phyloP scores from a whole-genome alignment of 2,888 invertebrate genomes.

The Pimpla rufipes region DNA sequence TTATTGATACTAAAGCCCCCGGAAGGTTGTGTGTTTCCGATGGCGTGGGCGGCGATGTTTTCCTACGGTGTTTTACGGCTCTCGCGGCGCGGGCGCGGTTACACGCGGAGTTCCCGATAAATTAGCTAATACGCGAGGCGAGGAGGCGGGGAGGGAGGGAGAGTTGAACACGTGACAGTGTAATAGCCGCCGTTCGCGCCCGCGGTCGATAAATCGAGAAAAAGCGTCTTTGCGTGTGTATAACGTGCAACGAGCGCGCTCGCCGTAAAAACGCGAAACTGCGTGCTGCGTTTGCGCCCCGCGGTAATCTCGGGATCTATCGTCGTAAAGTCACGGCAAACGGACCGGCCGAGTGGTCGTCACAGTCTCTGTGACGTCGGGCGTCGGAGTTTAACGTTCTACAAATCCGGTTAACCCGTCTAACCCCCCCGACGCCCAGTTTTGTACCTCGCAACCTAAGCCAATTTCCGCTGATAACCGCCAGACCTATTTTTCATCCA shows the following conservation, averaged over 20 bases:
- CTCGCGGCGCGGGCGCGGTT: conserved; percentile 32
- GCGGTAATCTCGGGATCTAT: not conserved
- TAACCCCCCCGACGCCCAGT: not conserved
- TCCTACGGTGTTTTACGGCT: conserved; percentile 38
- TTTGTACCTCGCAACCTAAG: too few species aligned
- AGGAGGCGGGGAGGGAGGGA: too few species aligned
- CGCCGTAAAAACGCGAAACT: conserved; percentile 38
- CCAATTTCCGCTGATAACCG: too few species aligned
- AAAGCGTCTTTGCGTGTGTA: not conserved
- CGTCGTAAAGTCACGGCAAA: not conserved
- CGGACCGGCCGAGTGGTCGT: too few species aligned
- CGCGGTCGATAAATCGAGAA: conserved; percentile 33
- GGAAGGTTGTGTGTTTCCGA: conserved; percentile 31
- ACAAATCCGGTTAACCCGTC: too few species aligned
- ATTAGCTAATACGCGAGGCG: conserved; percentile 54
- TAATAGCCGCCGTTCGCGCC: not conserved
- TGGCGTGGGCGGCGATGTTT: conserved; percentile 56
- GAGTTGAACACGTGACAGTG: conserved; percentile 38
- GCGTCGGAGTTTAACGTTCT: not conserved
- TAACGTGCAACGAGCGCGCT: not conserved
- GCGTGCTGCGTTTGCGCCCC: not conserved
- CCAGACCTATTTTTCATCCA: too few species aligned
- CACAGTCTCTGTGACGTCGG: not conserved
- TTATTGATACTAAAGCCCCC: conserved; percentile 30
- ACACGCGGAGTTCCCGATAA: conserved; percentile 48